Base-by-base conservation (phyloP, 2,113 vertebrate genomes). In the Neotoma lepida region DNA sequence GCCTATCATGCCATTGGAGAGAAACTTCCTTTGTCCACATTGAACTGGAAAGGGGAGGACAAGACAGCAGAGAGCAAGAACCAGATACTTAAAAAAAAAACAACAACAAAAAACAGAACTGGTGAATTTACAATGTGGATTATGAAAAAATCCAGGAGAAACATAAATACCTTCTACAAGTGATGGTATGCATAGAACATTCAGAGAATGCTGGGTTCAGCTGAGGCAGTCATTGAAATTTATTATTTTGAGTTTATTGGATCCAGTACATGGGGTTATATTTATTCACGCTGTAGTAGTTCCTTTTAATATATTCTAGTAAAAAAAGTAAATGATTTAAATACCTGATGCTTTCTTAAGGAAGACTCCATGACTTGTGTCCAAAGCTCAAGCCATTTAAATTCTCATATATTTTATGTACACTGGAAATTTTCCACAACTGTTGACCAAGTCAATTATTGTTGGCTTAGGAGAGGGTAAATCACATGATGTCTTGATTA, bases 271-370 rank as follows among this genome's bases (percentile, higher is more conserved):
- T 77, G n/a, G 20, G 15, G 26, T 68, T 91, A 58, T 78, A 44
- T 87, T 87, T 93, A 68, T 73, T 26, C 44, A 33, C 61, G 28
- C 76, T 76, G 22, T 10, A 58, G 30, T 84, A 85, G 73, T 89
- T 77, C 35, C 18, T 63, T 93, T 95, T 64, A 89, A 91, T 51
- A 63, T 91, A 35, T 33, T 77, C 58, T 24, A 77, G 20, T 49
- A 76, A 68, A 93, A 56, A 81, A 39, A 81, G 92, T 49, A 90
- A 92, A 90, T 85, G 49, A 86, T 63, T 77, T 91, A 86, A 92
- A 64, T n/a, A 44, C 3, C 9, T n/a, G 24, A 64, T 77, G 24
- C 4, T 85, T 54, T 94, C 17, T 51, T 94, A 33, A 74, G 78
- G 35, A 71, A 54, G 51, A 86, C 8, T 63, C 56, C 70, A 14